Base-by-base conservation (phyloP, 2,113 vertebrate genomes). In the Picathartes gymnocephalus region DNA sequence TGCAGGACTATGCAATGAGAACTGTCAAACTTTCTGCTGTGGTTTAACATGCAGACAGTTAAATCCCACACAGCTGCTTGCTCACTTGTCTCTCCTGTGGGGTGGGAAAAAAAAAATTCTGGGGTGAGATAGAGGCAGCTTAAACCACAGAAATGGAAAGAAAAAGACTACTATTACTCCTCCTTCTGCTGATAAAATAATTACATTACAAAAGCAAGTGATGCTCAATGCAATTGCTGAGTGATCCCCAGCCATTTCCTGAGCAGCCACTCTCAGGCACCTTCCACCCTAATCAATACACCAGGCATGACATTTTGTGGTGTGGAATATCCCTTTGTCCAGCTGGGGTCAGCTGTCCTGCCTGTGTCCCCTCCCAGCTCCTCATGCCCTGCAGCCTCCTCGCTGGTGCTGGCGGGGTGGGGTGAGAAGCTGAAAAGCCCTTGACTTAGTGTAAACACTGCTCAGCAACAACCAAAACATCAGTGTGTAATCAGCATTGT, bases 401-500 rank as follows among this genome's bases (percentile, higher is more conserved):
- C 0, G 0, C 48, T 44, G 42, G 12, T 0, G 0, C 48, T 44
- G 42, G 12, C 0, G 10, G 48, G 13, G 4, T 44, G 42, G 21
- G 18, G 27, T 56, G 35, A 77, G 42, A 56, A 22, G 48, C 7
- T 28, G 31, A 48, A 62, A 70, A 70, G 8, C 20, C 31, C 56
- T 44, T 56, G 27, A 12, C 6, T 37, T 7, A 3, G 15, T 37
- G 64, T 44, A 44, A 78, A 44, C 72, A 77, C 27, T 44, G 56
- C 48, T 61, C 44, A 78, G 37, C 42, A 64, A 4, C 48, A 70
- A 28, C 15, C 28, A 24, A 62, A 83, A 48, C 21, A 28, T 56
- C 19, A 3, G 7, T 5, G 48, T 62, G 31, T 17, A 77, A 44
- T 9, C 64, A 70, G 28, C 28, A 50, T 15, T 83, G 8, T 28